phyloP scores from a whole-genome alignment of 1,140 invertebrate species.

The Pogonus chalceus region DNA sequence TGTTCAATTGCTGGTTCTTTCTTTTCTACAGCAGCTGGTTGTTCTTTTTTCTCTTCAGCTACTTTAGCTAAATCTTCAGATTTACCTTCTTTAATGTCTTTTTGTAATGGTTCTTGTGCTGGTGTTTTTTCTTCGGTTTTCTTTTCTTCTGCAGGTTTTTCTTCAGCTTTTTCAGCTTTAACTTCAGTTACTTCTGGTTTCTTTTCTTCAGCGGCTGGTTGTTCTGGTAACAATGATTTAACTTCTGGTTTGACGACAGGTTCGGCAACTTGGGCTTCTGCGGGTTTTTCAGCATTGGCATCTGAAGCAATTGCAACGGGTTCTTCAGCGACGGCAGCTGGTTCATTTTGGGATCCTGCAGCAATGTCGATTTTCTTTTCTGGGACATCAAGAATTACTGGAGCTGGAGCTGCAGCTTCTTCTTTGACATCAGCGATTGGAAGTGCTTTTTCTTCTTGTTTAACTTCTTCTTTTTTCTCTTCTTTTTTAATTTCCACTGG shows the following conservation, averaged over 20 bases:
- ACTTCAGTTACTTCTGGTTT: constrained; percentile 14
- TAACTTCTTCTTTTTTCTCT: constrained; percentile 12
- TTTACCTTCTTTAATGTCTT: constrained; percentile 23
- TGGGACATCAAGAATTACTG: too few relatives aligned
- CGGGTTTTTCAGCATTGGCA: constrained; percentile 22
- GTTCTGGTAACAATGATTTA: constrained; percentile 10
- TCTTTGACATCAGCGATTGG: constrained; percentile 9
- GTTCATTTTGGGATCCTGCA: constrained; percentile 13
- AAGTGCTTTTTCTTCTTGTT: constrained; percentile 16
- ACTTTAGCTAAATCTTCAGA: constrained; percentile 21
- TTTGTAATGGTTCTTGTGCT: background rate
- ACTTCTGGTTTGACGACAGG: constrained; percentile 20
- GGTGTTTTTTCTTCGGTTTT: background rate
- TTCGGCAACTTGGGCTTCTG: background rate
- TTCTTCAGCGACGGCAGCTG: constrained; percentile 15
- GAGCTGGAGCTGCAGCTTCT: background rate
- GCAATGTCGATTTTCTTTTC: constrained; percentile 9
- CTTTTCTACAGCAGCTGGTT: background rate
- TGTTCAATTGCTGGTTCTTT: background rate
- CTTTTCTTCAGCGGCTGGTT: constrained; percentile 22
- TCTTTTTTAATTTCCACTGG: constrained; percentile 12
- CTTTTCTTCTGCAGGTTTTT: background rate
- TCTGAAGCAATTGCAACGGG: constrained; percentile 10
- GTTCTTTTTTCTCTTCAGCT: constrained; percentile 12
- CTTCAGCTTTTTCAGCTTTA: background rate